Conservation (phyloP, 2,888 invertebrate genomes). For the Sarcophaga rosellei region DNA sequence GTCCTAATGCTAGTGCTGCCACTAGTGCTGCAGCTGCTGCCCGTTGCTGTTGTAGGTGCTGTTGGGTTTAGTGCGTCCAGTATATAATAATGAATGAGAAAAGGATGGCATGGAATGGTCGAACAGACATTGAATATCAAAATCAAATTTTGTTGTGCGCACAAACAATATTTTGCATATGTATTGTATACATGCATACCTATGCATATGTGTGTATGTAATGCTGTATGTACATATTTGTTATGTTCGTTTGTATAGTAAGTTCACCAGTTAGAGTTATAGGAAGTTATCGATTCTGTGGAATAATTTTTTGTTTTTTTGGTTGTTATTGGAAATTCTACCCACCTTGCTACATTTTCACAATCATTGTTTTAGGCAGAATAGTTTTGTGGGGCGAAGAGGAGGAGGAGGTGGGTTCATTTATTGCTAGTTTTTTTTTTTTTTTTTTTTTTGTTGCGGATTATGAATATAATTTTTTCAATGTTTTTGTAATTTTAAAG, state of each 20-base stretch:
- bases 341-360: not conserved
- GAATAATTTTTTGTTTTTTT: not conserved
- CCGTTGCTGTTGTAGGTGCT: conserved; percentile 48
- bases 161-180: conserved; percentile 48
- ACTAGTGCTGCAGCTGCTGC: conserved; percentile 8
- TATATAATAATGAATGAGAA: conserved; percentile 37
- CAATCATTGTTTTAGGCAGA: not conserved
- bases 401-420: no score
- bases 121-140: conserved; percentile 22
- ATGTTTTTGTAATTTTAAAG: no score
- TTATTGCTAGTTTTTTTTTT: not conserved
- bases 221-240: conserved; percentile 1
- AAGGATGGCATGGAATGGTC: not conserved
- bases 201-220: not conserved
- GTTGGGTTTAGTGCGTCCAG: conserved; percentile 54
- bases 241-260: conserved; percentile 38
- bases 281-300: conserved; percentile 55
- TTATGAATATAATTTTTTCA: no score
- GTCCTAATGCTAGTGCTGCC: not conserved
- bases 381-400: not conserved
- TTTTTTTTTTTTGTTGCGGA: not conserved
- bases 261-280: conserved; percentile 17
- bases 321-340: not conserved
- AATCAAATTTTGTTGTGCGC: conserved; percentile 60
- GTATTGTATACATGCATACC: not conserved